Percentiles rank a stretch among this genome's conserved stretches.
These are phyloP conservation scores for Petaurus breviceps DNA, from an alignment of 2,113 vertebrate genomes.

Conservation along the genomic window DNA sequence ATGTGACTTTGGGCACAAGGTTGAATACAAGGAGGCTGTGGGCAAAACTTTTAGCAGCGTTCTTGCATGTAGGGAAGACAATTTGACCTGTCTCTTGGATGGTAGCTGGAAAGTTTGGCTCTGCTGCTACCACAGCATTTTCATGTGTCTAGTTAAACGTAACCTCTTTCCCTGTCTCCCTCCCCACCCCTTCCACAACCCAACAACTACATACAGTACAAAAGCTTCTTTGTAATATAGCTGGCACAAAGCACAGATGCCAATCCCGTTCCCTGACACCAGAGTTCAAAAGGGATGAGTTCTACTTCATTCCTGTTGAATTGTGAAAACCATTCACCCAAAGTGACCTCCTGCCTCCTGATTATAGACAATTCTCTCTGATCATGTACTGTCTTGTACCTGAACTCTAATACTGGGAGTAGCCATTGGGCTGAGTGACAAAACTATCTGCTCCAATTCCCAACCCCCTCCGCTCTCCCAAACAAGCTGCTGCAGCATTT, in stretches of 20 bases:
- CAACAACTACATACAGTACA: not conserved
- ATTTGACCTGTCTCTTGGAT: not conserved
- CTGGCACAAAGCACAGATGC: not conserved
- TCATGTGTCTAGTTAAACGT: not conserved
- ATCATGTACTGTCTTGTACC: constrained; percentile 27
- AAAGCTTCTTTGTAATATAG: not conserved
- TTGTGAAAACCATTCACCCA: not conserved
- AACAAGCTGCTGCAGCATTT: constrained; percentile 48
- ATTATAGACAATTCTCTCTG: not conserved
- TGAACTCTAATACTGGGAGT: constrained; percentile 22
- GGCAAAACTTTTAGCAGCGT: not conserved
- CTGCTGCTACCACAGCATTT: not conserved
- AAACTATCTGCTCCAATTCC: constrained; percentile 60
- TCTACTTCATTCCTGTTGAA: not conserved
- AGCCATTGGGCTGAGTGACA: constrained; percentile 30
- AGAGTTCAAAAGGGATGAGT: not conserved
- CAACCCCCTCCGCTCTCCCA: not conserved
- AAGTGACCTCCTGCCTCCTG: not conserved
- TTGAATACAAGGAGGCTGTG: not conserved
- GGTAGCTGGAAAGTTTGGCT: not conserved
- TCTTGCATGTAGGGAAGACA: not conserved
- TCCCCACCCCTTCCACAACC: not conserved
- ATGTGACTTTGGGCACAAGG: not conserved
- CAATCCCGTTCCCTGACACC: not conserved
- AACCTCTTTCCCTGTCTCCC: not conserved